Percentiles rank a stretch among this genome's conserved stretches.
Conservation (phyloP, 2,888 invertebrate genomes). For the Hyalella azteca region DNA sequence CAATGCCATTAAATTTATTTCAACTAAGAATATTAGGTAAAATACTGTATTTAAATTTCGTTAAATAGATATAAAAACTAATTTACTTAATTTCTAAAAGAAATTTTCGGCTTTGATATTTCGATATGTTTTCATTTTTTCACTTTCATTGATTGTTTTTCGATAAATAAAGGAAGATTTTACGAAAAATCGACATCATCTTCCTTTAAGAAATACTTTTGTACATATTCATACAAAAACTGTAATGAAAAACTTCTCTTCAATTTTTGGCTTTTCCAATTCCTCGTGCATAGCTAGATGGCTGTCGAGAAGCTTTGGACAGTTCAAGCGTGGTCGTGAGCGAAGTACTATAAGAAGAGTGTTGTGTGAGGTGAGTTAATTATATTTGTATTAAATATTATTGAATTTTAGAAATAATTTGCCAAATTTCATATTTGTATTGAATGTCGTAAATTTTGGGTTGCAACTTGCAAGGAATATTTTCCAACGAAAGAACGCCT, state of each 20-base stretch:
- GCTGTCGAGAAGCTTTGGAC: not conserved
- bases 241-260: too few species aligned
- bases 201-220: too few species aligned
- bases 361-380: not conserved
- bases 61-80: too few species aligned
- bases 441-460: not conserved
- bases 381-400: not conserved
- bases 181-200: too few species aligned
- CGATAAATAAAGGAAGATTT: not conserved
- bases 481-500: not conserved
- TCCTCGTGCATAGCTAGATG: not conserved
- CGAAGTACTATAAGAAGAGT: not conserved
- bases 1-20: too few species aligned
- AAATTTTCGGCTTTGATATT: too few species aligned
- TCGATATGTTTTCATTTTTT: too few species aligned
- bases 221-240: too few species aligned
- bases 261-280: not conserved
- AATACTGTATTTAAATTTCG: too few species aligned
- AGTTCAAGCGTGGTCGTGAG: not conserved
- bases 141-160: not conserved
- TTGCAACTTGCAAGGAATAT: not conserved
- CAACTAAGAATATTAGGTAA: too few species aligned
- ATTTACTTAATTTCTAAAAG: too few species aligned
- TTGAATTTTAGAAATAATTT: not conserved
- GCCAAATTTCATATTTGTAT: not conserved